Evolutionary conservation across 2,113 vertebrate genomes (phyloP).

Genomic region (Alaudala cheleensis): DNA sequence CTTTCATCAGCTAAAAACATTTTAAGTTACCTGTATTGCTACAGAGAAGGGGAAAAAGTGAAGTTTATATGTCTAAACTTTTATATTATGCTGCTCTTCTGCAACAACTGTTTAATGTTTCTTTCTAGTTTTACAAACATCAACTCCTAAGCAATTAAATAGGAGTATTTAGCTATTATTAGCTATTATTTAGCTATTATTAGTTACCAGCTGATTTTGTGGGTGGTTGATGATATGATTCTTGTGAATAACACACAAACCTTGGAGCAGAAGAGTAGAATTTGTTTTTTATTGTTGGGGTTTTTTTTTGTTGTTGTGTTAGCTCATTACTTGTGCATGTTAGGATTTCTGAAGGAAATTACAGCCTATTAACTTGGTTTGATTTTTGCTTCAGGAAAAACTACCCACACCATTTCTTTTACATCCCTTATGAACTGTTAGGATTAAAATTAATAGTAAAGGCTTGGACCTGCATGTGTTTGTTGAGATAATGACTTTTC

Average conservation of each 20-base stretch:
- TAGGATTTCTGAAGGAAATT: neutral
- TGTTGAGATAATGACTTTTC: neutral
- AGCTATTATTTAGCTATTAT: too few relatives aligned
- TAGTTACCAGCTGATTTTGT: neutral
- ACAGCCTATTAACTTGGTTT: neutral
- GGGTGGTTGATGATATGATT: neutral
- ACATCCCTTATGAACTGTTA: neutral
- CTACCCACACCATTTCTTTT: neutral
- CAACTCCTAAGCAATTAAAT: neutral
- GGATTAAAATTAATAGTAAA: neutral
- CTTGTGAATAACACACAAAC: neutral
- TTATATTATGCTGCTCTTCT: neutral
- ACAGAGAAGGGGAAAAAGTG: too few relatives aligned
- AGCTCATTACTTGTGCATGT: neutral
- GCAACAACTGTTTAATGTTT: neutral
- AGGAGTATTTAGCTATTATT: too few relatives aligned
- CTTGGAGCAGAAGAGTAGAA: neutral
- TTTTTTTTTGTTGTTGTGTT: neutral
- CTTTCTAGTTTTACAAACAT: neutral
- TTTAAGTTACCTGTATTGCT: neutral
- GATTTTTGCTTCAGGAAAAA: constrained; percentile 5
- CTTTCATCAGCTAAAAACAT: neutral
- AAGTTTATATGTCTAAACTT: neutral
- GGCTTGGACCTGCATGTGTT: neutral
- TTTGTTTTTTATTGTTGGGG: neutral